Conservation (phyloP, 2,797 vertebrate species). For the Chelonia mydas region DNA sequence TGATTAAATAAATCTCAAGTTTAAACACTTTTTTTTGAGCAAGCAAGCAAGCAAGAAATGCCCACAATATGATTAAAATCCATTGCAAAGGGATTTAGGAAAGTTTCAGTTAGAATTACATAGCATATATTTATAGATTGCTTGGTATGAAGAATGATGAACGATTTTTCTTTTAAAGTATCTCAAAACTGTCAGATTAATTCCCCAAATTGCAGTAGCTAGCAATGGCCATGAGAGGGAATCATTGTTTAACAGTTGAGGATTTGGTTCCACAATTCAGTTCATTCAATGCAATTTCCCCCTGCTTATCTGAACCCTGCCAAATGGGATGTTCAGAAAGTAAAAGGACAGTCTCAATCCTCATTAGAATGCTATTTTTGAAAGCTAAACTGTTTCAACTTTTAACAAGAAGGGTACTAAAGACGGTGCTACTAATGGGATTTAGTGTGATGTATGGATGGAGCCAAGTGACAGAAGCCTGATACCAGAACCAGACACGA, state of each 20-base stretch:
- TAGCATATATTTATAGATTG: accelerated
- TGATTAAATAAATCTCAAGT: not conserved
- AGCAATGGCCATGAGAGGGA: slow-evolving; percentile 77
- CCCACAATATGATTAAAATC: not conserved
- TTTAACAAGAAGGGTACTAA: slow-evolving; percentile 58
- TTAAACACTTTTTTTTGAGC: not conserved
- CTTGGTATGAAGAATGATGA: not conserved
- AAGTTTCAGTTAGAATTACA: not conserved
- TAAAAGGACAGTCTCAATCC: slow-evolving; percentile 51
- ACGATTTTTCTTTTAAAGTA: not conserved
- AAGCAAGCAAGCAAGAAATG: not conserved
- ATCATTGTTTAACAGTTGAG: slow-evolving; percentile 82
- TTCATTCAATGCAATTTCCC: slow-evolving; percentile 29
- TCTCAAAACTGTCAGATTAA: not conserved
- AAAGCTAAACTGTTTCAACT: slow-evolving; percentile 64
- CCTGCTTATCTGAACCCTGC: slow-evolving; percentile 65
- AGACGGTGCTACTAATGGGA: slow-evolving; percentile 53
- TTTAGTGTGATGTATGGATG: slow-evolving; percentile 27
- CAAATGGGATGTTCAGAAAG: slow-evolving; percentile 71
- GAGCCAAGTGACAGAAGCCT: slow-evolving; percentile 15
- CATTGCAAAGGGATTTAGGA: not conserved
- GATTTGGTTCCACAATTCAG: not conserved
- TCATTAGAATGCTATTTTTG: slow-evolving; percentile 57
- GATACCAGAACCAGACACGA: slow-evolving; percentile 24
- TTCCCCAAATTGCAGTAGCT: slow-evolving; percentile 32